Conservation (phyloP, 2,888 invertebrate species). For the Lordiphosa andalusiaca region DNA sequence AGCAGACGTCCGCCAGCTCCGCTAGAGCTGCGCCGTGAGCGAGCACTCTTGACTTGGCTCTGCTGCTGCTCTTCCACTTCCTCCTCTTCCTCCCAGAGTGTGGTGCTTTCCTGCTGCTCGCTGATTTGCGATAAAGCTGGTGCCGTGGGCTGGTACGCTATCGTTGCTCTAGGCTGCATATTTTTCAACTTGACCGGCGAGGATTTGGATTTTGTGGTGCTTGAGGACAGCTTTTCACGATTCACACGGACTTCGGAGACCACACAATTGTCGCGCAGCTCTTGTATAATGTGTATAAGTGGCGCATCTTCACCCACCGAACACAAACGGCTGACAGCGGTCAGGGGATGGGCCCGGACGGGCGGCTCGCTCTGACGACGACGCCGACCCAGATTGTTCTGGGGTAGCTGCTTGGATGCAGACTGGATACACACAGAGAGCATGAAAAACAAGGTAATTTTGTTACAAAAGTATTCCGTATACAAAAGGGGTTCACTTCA, state of each 20-base stretch:
- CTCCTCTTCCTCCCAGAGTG: constrained; percentile 31
- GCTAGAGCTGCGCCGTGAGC: constrained; percentile 52
- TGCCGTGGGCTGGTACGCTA: constrained; percentile 49
- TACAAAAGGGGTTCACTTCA: neutral
- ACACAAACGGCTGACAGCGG: constrained; percentile 62
- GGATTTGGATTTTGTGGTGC: neutral
- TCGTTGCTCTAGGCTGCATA: constrained; percentile 18
- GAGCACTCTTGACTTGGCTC: constrained; percentile 21
- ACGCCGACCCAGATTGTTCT: constrained; percentile 39
- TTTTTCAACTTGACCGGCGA: constrained; percentile 2
- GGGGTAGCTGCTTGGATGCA: constrained; percentile 11
- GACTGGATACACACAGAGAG: constrained; percentile 11
- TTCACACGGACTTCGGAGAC: constrained; percentile 79
- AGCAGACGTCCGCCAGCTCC: constrained; percentile 69
- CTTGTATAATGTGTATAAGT: constrained; percentile 79
- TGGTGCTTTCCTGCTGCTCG: constrained; percentile 48
- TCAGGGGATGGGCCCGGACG: constrained; percentile 18
- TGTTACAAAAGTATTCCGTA: neutral
- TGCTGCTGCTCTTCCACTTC: constrained; percentile 14
- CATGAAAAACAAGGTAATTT: neutral
- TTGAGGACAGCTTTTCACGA: constrained; percentile 56
- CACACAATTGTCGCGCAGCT: constrained; percentile 77
- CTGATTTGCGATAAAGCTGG: constrained; percentile 52
- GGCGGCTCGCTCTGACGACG: constrained; percentile 40
- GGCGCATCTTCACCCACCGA: constrained; percentile 67